A percentile compares a stretch with the other conserved stretches of the same genome.
These are phyloP conservation scores for Leptosomus discolor DNA, from an alignment of 2,113 vertebrate genomes.

Conservation along the genomic window DNA sequence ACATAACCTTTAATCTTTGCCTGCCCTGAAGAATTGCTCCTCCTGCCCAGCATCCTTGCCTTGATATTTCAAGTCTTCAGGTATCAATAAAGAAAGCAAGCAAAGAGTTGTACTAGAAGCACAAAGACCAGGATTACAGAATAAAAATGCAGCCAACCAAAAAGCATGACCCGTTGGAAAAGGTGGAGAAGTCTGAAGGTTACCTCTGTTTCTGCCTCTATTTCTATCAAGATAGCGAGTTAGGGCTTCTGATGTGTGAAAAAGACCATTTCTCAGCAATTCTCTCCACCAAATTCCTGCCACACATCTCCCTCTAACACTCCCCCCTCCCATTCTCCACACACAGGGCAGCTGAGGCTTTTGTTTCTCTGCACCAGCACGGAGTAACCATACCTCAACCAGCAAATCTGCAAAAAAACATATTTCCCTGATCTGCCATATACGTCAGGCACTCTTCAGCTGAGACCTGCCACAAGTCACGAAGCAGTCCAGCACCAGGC, in stretches of 20 bases:
- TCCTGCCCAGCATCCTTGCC: background rate
- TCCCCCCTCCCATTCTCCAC: background rate
- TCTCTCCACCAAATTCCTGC: background rate
- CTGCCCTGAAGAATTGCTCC: background rate
- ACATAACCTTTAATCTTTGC: background rate
- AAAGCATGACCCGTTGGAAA: background rate
- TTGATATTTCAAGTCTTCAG: background rate
- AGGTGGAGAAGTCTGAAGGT: background rate
- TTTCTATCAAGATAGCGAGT: background rate
- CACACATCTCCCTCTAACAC: background rate
- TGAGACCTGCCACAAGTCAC: background rate
- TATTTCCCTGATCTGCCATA: background rate
- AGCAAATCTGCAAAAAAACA: background rate
- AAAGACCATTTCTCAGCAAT: background rate
- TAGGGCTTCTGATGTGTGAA: background rate
- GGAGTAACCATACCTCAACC: background rate
- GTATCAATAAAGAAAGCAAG: background rate
- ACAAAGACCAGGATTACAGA: background rate
- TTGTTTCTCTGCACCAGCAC: background rate
- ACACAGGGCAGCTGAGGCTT: background rate
- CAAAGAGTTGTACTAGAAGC: background rate
- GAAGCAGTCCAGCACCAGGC: background rate
- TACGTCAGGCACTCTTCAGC: background rate
- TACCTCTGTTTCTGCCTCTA: background rate
- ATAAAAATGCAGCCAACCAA: background rate